A percentile compares a stretch with the other conserved stretches of the same genome.
Evolutionary conservation across 2,797 vertebrate species (phyloP).

Genomic region (Botia almorhae): DNA sequence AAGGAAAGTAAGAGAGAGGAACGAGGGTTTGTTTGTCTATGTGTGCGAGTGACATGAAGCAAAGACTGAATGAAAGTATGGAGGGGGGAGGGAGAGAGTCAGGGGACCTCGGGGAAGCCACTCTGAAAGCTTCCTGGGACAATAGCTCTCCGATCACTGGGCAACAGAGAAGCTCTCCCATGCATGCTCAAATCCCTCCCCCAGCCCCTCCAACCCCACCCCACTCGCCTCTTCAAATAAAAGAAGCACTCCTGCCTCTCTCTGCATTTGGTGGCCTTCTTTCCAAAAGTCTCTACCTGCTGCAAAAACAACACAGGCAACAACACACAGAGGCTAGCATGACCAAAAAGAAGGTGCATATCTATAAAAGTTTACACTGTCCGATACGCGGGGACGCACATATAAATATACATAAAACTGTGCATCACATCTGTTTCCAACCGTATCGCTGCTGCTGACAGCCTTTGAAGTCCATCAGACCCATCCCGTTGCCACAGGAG

Average conservation of each 20-base stretch:
- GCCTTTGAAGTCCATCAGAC: constrained; percentile 67
- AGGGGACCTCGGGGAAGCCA: constrained; percentile 78
- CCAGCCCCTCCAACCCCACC: constrained; percentile 59
- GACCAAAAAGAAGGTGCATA: neutral
- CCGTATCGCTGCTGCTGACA: constrained; percentile 58
- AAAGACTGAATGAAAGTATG: constrained; percentile 54
- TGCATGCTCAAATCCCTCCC: constrained; percentile 69
- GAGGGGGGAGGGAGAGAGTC: constrained; percentile 62
- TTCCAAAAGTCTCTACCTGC: constrained; percentile 13
- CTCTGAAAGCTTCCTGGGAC: constrained; percentile 82
- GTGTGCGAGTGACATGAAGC: constrained; percentile 39
- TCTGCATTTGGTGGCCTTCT: constrained; percentile 41
- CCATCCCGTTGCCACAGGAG: constrained; percentile 57
- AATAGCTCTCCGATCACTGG: constrained; percentile 83
- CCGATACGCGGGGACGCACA: neutral
- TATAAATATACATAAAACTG: constrained; percentile 5
- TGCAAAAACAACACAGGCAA: constrained; percentile 10
- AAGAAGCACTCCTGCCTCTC: constrained; percentile 63
- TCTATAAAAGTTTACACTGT: neutral
- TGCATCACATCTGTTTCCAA: constrained; percentile 37
- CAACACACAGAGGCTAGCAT: constrained; percentile 35
- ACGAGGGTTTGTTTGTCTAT: constrained; percentile 4
- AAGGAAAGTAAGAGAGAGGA: constrained; percentile 52
- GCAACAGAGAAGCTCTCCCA: constrained; percentile 80
- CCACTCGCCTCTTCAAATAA: constrained; percentile 63